Conservation (phyloP, 2,888 invertebrate genomes). For the Lepidocyrtinus sp. region DNA sequence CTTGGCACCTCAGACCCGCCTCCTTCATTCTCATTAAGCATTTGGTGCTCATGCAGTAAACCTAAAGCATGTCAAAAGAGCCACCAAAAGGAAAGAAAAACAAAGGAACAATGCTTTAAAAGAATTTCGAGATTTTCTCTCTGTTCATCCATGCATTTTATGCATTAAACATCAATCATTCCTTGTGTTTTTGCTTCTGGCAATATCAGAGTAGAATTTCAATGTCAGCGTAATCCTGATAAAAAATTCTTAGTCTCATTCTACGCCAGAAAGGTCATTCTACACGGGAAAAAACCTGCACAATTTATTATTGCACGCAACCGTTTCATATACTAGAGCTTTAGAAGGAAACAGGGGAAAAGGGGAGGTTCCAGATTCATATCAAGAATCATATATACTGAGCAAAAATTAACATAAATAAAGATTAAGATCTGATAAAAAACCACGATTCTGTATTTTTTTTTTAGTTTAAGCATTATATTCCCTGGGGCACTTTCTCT, state of each 20-base stretch:
- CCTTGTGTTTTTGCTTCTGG: constrained; percentile 36
- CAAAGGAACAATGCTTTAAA: not conserved
- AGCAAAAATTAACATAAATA: constrained; percentile 46
- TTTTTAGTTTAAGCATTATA: not conserved
- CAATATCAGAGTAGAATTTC: constrained; percentile 45
- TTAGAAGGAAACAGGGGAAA: constrained; percentile 9
- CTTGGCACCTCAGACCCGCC: constrained; percentile 59
- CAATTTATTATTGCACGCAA: constrained; percentile 47
- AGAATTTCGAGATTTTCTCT: constrained; percentile 36
- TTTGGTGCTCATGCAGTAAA: not conserved
- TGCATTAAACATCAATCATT: constrained; percentile 47
- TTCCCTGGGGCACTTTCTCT: constrained; percentile 52
- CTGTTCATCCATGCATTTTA: constrained; percentile 24
- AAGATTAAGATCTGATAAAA: constrained; percentile 21
- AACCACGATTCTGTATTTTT: not conserved
- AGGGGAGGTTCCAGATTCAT: constrained; percentile 47
- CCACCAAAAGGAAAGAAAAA: not conserved
- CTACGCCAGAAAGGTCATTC: constrained; percentile 24
- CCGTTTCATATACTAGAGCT: not conserved
- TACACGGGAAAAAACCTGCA: constrained; percentile 4
- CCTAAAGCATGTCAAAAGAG: not conserved
- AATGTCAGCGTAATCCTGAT: constrained; percentile 41
- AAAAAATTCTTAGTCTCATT: not conserved
- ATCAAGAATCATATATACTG: constrained; percentile 37
- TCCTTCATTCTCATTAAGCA: constrained; percentile 57